These are phyloP conservation scores for Syrrhaptes paradoxus DNA, from an alignment of 2,113 vertebrate genomes.

Conservation along the genomic window DNA sequence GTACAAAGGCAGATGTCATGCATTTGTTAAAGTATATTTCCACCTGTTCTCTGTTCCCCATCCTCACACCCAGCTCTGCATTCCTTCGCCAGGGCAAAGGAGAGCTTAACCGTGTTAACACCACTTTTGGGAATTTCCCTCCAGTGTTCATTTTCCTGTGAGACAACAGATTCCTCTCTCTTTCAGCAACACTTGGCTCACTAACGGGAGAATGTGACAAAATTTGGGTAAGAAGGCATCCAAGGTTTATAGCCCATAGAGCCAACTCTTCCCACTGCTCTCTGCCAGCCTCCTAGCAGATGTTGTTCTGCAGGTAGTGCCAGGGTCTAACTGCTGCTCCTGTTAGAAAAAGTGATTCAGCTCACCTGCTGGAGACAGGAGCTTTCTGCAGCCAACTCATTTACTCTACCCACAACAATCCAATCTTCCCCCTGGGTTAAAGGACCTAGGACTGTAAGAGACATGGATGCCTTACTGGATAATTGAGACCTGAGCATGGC, in stretches of 20 bases:
- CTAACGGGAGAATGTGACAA: background rate
- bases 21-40: background rate
- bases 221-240: background rate
- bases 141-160: background rate
- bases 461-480: background rate
- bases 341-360: background rate
- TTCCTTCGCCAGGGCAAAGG: background rate
- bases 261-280: background rate
- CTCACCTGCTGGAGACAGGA: background rate
- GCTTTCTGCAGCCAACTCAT: background rate
- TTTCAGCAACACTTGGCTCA: background rate
- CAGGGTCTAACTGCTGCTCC: background rate
- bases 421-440: background rate
- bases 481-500: constrained; percentile 17
- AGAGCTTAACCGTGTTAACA: background rate
- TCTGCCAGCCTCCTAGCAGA: background rate
- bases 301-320: background rate
- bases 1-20: background rate
- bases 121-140: background rate
- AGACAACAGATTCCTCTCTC: background rate
- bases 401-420: background rate
- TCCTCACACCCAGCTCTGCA: background rate
- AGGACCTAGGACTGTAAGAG: background rate
- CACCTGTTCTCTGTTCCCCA: background rate
- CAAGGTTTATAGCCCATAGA: background rate